These are phyloP conservation scores for Capromys pilorides DNA, from an alignment of 2,797 vertebrate genomes.

Conservation along the genomic window DNA sequence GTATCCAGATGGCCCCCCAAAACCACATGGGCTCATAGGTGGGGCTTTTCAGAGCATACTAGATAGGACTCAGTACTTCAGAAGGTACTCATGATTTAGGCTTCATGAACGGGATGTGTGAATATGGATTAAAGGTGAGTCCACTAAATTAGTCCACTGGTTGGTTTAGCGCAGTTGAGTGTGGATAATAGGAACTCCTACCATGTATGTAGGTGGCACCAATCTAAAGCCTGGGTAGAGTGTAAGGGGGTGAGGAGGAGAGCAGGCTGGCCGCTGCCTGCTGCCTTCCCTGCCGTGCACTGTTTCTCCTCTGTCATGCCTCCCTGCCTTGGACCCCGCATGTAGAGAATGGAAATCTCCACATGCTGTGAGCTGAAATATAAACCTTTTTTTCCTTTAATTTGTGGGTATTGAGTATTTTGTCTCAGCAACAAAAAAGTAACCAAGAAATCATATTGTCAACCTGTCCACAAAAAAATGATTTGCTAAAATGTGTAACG, in stretches of 20 bases:
- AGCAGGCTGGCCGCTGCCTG: background rate
- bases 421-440: background rate
- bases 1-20: background rate
- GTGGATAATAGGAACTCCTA: background rate
- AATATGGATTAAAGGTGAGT: background rate
- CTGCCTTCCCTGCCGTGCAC: background rate
- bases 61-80: background rate
- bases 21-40: background rate
- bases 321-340: background rate
- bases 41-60: background rate
- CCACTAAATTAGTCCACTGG: background rate
- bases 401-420: background rate
- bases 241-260: background rate
- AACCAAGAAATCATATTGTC: background rate
- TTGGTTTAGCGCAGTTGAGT: background rate
- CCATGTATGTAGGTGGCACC: background rate
- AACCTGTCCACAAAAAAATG: background rate
- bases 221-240: background rate
- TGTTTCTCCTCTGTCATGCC: background rate
- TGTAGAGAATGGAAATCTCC: background rate
- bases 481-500: conserved; percentile 50
- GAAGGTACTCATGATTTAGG: background rate
- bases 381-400: background rate
- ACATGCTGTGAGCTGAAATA: background rate
- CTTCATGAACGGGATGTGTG: background rate